Evolutionary conservation across 2,113 vertebrate species (phyloP).

Genomic region (Oncorhynchus kisutch): DNA sequence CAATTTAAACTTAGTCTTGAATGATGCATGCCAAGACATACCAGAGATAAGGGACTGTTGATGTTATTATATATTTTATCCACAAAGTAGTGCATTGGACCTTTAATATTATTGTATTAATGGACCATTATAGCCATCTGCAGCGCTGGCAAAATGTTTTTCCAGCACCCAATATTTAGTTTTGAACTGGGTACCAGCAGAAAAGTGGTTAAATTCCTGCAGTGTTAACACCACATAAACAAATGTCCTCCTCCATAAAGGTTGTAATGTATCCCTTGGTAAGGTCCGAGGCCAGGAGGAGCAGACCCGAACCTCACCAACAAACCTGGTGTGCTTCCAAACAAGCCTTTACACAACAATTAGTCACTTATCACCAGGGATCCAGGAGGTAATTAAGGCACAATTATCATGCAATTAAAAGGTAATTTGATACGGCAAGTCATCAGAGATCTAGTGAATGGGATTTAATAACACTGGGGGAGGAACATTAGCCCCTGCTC

Average conservation of each 20-base stretch:
- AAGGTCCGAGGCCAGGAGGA: neutral
- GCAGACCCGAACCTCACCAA: neutral
- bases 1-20: too few relatives aligned
- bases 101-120: too few relatives aligned
- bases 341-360: constrained; percentile 17
- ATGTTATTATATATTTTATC: too few relatives aligned
- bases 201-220: too few relatives aligned
- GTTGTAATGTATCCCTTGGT: neutral
- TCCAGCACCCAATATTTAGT: too few relatives aligned
- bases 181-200: too few relatives aligned
- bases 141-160: too few relatives aligned
- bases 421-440: constrained; percentile 17
- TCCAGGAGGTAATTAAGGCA: constrained; percentile 18
- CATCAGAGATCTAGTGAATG: constrained; percentile 10
- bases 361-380: constrained; percentile 20
- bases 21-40: too few relatives aligned
- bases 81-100: too few relatives aligned
- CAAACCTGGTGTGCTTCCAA: constrained; percentile 4
- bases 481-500: neutral
- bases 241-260: neutral
- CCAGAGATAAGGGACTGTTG: too few relatives aligned
- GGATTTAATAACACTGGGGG: constrained; percentile 1
- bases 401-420: constrained; percentile 29
- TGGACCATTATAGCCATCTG: too few relatives aligned
- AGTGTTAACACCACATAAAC: neutral